These are phyloP conservation scores for Neosilurus hyrtlii DNA, from an alignment of 2,797 vertebrate genomes.

Conservation along the genomic window DNA sequence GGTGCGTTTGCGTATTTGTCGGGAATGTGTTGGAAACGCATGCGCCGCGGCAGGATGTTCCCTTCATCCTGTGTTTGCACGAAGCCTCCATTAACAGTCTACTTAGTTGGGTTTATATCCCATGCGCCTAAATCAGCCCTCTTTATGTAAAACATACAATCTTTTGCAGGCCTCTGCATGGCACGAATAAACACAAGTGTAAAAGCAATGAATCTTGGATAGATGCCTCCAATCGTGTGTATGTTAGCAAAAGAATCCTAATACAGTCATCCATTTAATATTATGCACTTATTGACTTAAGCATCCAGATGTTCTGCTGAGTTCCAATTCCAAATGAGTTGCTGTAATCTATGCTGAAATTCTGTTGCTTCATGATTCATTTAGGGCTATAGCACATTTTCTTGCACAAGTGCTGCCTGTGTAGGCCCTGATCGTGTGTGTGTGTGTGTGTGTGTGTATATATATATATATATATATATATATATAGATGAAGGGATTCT, in stretches of 20 bases:
- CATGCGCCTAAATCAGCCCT: not conserved
- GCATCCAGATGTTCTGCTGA: not conserved
- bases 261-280: not conserved
- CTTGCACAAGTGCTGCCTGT: not conserved
- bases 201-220: not conserved
- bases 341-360: not conserved
- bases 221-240: not conserved
- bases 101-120: not conserved
- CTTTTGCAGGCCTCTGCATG: not conserved
- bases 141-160: not conserved
- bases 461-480: no score
- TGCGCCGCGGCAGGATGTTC: not conserved
- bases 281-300: not conserved
- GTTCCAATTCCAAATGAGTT: not conserved
- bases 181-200: not conserved
- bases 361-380: not conserved
- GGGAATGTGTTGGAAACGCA: not conserved
- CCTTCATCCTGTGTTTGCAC: not conserved
- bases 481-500: constrained; percentile 40
- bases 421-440: constrained; percentile 38
- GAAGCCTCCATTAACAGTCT: not conserved
- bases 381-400: not conserved
- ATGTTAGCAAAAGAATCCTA: not conserved
- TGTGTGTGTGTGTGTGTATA: no score
- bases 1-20: not conserved